Base-by-base conservation (phyloP, 2,113 vertebrate genomes). In the Gila orcuttii region DNA sequence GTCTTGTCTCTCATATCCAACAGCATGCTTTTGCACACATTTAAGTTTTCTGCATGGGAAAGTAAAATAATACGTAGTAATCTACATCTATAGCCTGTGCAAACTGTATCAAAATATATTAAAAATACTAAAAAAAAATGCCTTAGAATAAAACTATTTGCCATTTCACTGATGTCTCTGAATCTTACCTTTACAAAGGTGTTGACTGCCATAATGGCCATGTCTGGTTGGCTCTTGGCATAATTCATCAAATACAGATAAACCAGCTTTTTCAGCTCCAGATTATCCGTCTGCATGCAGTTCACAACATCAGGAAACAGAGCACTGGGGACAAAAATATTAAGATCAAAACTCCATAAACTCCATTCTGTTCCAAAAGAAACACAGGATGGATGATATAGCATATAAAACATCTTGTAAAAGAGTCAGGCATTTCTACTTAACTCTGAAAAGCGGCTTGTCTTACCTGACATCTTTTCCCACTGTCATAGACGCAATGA, bases 141-240 rank as follows among this genome's bases (percentile, higher is more conserved):
- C 12, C 2, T 57, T 57, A n/a, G 2, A 59, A 59, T n/a, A n/a
- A 59, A 23, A 21, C 57, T 21, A 69, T 36, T 71, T 21, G 69
- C 23, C 23, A 0, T 74, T 45, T 74, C 0, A 60, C 9, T n/a
- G 59, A 60, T 25, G 39, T 45, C 39, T 15, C 39, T 15, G 10
- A 75, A 28, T 66, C 78, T 0, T 89, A 99, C 98, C 96, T 99
- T 99, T 52, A 99, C 98, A 3, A 99, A 99, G 66, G 98, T 99
- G 95, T 99, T 99, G 79, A 99, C 98, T 0, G 98, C 98, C 98
- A 99, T 99, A 87, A 99, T 99, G 87, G 98, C 98, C 98, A 99
- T 99, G 93, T 99, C 98, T 0, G 98, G 98, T 92, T 99, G 98
- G 91, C 98, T 99, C 93, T 99, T 99, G 91, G 98, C 98, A 0